phyloP scores from a whole-genome alignment of 1,140 invertebrate species.

The Lysiphlebus fabarum region DNA sequence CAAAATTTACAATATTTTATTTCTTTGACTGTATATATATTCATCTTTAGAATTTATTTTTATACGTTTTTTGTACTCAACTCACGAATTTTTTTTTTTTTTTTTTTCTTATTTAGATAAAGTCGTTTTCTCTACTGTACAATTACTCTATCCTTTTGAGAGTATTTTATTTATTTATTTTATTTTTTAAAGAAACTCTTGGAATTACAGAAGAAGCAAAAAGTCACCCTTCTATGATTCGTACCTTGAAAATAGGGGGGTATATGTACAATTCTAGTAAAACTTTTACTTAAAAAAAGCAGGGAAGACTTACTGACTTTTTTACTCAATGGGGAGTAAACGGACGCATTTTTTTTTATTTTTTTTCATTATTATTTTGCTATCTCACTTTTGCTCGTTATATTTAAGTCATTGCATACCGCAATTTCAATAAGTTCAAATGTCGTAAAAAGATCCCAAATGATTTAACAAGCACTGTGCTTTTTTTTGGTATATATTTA shows the following conservation, averaged over 20 bases:
- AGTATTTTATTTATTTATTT: slow-evolving; percentile 1
- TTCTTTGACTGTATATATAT: no score
- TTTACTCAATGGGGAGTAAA: slow-evolving; percentile 3
- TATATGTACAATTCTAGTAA: neutral
- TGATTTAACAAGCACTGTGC: slow-evolving; percentile 45
- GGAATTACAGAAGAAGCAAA: neutral
- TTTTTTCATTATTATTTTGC: slow-evolving; percentile 18
- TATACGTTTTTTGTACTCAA: no score
- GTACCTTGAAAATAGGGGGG: neutral
- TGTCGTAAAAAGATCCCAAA: slow-evolving; percentile 33
- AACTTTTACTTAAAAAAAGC: no score
- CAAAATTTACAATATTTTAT: no score
- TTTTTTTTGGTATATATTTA: slow-evolving; percentile 38
- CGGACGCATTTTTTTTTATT: neutral
- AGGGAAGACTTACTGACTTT: slow-evolving; percentile 10
- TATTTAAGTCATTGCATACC: no score
- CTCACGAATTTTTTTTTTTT: no score
- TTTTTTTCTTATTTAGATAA: neutral
- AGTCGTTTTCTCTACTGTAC: slow-evolving; percentile 6
- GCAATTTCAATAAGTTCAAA: slow-evolving; percentile 31
- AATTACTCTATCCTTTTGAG: slow-evolving; percentile 11
- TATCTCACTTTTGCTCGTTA: slow-evolving; percentile 11
- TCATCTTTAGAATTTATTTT: no score
- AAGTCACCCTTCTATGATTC: neutral
- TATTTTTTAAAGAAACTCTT: neutral